These are phyloP conservation scores for Orthosia gracilis DNA, from an alignment of 2,888 invertebrate genomes.

Conservation along the genomic window DNA sequence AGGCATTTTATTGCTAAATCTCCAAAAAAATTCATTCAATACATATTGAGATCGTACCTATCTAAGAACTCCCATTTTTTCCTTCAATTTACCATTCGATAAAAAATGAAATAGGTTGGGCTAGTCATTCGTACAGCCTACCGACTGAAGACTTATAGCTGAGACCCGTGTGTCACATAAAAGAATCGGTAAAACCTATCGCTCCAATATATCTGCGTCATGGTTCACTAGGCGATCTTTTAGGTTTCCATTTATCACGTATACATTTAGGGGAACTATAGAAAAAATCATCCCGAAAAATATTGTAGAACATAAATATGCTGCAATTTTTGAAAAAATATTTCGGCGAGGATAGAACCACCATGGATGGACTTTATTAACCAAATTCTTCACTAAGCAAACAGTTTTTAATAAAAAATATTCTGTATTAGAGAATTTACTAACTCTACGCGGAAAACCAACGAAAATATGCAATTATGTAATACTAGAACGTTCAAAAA, in stretches of 20 bases:
- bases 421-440: neutral
- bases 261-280: neutral
- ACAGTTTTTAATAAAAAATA: neutral
- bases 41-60: neutral
- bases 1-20: too few species aligned
- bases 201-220: slow-evolving; percentile 56
- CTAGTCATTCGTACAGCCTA: slow-evolving; percentile 32
- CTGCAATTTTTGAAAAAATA: neutral
- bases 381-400: neutral
- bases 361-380: too few species aligned
- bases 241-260: slow-evolving; percentile 35
- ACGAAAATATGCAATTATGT: neutral
- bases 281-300: neutral
- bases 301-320: neutral
- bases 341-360: neutral
- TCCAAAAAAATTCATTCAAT: neutral
- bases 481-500: neutral
- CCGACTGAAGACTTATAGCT: slow-evolving; percentile 55
- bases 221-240: slow-evolving; percentile 21
- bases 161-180: slow-evolving; percentile 46
- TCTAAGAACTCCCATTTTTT: neutral
- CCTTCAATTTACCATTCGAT: slow-evolving; percentile 36
- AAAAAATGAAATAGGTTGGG: slow-evolving; percentile 41
- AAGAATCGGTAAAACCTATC: slow-evolving; percentile 56
- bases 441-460: neutral